Percentiles rank a stretch among this genome's conserved stretches.
Evolutionary conservation across 2,113 vertebrate species (phyloP).

Genomic region (Zosterops hypoxanthus): DNA sequence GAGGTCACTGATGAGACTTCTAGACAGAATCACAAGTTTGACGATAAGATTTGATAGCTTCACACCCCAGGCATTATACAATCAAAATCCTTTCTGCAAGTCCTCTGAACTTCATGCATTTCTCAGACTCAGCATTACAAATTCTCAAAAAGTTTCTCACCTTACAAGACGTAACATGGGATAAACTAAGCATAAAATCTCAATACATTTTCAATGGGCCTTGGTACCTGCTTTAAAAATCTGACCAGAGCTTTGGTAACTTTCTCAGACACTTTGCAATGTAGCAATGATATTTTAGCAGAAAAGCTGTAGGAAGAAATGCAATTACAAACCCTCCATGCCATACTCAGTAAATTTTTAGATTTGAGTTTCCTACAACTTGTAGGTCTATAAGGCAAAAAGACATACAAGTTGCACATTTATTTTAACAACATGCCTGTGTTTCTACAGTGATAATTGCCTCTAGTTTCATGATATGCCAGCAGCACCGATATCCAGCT

Average conservation of each 20-base stretch:
- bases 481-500: neutral
- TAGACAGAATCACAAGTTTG: neutral
- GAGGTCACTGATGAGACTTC: neutral
- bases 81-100: neutral
- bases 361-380: neutral
- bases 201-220: neutral
- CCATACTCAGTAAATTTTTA: neutral
- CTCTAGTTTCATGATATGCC: neutral
- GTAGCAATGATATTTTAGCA: neutral
- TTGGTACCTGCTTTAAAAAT: neutral
- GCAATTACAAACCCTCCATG: neutral
- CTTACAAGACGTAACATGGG: neutral
- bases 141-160: conserved; percentile 1
- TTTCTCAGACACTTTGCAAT: neutral
- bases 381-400: neutral
- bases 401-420: neutral
- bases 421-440: neutral
- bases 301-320: neutral
- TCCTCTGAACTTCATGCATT: neutral
- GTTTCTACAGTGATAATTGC: neutral
- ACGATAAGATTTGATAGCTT: neutral
- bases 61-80: neutral
- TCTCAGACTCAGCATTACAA: neutral
- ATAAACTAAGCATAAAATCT: neutral
- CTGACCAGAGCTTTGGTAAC: neutral